These are phyloP conservation scores for Amblyteles armatorius DNA, from an alignment of 2,888 invertebrate genomes.

Conservation along the genomic window DNA sequence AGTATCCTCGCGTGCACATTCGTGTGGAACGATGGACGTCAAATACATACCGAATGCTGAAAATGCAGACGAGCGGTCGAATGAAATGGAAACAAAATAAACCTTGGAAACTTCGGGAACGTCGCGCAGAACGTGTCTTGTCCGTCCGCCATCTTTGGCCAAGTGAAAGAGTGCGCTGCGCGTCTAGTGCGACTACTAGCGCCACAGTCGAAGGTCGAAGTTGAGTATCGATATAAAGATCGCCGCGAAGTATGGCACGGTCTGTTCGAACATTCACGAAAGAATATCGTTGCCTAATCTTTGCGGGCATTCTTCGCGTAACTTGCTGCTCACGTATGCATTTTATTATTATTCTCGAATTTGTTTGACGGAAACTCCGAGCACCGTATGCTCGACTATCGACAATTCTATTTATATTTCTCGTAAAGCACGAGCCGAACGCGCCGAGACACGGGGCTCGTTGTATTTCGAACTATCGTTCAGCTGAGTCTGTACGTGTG, in stretches of 20 bases:
- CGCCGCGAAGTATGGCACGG: too few species aligned
- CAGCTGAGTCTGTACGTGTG: background rate
- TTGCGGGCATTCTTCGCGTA: too few species aligned
- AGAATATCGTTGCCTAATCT: too few species aligned
- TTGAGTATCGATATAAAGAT: too few species aligned
- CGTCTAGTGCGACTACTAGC: too few species aligned
- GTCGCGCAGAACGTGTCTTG: background rate
- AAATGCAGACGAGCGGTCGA: background rate
- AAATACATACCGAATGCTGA: background rate
- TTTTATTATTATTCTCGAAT: too few species aligned
- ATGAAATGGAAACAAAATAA: background rate
- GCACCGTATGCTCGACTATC: background rate
- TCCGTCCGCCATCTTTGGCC: background rate
- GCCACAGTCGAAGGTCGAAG: too few species aligned
- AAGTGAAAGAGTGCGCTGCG: background rate
- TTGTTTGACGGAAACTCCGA: constrained; percentile 26
- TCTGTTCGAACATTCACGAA: too few species aligned
- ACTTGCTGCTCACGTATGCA: too few species aligned
- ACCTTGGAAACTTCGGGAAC: background rate
- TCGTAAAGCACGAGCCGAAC: background rate
- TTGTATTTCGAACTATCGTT: constrained; percentile 25
- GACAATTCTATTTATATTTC: constrained; percentile 35
- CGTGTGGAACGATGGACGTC: background rate
- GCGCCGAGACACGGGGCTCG: background rate
- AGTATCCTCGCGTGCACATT: constrained; percentile 16